phyloP scores from a whole-genome alignment of 1,140 invertebrate species.

The Bombus picipes region DNA sequence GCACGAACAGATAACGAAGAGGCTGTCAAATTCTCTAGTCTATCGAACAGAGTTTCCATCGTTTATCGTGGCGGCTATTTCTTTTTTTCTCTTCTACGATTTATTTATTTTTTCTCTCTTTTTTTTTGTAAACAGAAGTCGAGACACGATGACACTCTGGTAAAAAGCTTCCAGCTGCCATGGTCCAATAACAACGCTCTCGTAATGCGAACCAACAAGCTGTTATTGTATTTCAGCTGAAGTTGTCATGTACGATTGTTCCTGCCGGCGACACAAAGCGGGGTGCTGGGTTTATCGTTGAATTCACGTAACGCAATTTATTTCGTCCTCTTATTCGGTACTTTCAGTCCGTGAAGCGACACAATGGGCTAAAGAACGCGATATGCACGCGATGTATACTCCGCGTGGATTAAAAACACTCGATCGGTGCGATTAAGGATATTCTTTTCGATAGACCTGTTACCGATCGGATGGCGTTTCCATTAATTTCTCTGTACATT shows the following conservation, averaged over 20 bases:
- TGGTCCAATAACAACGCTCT: constrained; percentile 59
- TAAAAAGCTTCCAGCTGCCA: constrained; percentile 58
- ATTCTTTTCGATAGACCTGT: not conserved
- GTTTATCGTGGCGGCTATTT: not conserved
- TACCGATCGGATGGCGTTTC: not conserved
- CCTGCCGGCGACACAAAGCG: constrained; percentile 24
- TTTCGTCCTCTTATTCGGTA: not conserved
- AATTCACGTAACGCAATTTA: constrained; percentile 24
- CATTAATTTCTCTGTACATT: not conserved
- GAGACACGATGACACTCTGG: constrained; percentile 48
- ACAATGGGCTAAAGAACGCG: not conserved
- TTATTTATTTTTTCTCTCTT: not conserved
- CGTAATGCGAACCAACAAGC: constrained; percentile 23
- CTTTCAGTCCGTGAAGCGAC: not conserved
- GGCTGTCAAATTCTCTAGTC: not conserved
- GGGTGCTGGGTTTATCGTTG: not conserved
- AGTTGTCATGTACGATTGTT: constrained; percentile 32
- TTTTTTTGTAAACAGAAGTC: constrained; percentile 13
- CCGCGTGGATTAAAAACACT: not conserved
- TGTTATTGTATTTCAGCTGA: constrained; percentile 54
- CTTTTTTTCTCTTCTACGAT: not conserved
- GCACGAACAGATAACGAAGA: constrained; percentile 33
- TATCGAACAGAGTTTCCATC: not conserved
- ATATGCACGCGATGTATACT: not conserved
- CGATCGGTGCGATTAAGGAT: not conserved